A percentile compares a stretch with the other conserved stretches of the same genome.
Evolutionary conservation across 2,113 vertebrate genomes (phyloP).

Genomic region (Puntigrus tetrazona): DNA sequence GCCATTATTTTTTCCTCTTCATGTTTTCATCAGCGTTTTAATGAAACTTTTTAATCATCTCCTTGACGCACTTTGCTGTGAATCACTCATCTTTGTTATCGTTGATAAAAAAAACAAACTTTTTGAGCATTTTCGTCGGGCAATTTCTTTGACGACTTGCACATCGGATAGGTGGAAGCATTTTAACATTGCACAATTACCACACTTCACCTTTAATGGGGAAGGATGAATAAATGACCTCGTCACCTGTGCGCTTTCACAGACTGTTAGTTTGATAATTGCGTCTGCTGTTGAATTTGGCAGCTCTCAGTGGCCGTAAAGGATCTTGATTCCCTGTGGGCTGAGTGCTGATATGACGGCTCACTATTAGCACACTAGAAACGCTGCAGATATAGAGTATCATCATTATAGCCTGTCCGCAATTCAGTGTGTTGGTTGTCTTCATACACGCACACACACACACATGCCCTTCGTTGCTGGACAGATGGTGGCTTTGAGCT

Average conservation of each 20-base stretch:
- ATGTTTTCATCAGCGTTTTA: not conserved
- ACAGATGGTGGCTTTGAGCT: constrained; percentile 59
- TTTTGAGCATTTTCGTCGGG: not conserved
- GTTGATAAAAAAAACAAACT: not conserved
- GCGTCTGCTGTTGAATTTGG: not conserved
- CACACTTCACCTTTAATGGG: not conserved
- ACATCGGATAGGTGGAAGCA: not conserved
- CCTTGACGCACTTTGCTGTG: not conserved
- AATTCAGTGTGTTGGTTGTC: not conserved
- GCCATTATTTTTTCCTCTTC: not conserved
- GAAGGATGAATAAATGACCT: constrained; percentile 22
- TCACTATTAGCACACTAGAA: constrained; percentile 23
- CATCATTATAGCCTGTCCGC: constrained; percentile 22
- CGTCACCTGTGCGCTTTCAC: constrained; percentile 23
- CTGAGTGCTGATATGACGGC: constrained; percentile 21
- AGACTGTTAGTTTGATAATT: constrained; percentile 22
- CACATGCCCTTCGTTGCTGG: constrained; percentile 29
- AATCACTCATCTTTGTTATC: not conserved
- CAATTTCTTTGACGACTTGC: not conserved
- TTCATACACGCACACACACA: constrained; percentile 28
- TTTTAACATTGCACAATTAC: not conserved
- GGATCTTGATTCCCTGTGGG: constrained; percentile 12
- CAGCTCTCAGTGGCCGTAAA: not conserved
- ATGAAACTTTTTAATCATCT: not conserved
- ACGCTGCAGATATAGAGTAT: not conserved